Conservation (phyloP, 2,797 vertebrate genomes). For the Paramormyrops hopkinsi region DNA sequence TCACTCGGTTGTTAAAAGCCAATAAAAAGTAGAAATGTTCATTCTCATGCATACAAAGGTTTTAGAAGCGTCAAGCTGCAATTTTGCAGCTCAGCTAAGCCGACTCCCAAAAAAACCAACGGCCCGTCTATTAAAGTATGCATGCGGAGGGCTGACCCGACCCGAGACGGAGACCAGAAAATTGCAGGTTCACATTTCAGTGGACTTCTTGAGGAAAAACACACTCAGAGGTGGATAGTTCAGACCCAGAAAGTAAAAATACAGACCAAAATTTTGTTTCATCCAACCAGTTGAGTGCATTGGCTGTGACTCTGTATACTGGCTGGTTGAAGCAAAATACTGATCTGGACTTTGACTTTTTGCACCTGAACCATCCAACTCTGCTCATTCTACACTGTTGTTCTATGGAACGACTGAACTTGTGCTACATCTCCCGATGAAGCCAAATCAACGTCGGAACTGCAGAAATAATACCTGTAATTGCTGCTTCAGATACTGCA, state of each 20-base stretch:
- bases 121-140: background rate
- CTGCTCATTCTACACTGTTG: background rate
- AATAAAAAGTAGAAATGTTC: background rate
- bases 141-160: background rate
- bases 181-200: background rate
- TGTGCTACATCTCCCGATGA: background rate
- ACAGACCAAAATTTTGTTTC: background rate
- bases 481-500: background rate
- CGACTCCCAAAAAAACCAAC: background rate
- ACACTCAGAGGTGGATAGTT: background rate
- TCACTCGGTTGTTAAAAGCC: background rate
- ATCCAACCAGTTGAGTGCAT: background rate
- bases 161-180: background rate
- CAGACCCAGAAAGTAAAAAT: background rate
- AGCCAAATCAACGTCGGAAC: background rate
- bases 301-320: background rate
- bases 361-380: background rate
- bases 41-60: background rate
- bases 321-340: background rate
- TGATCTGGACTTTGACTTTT: background rate
- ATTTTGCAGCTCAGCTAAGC: background rate
- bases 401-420: background rate
- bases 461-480: background rate
- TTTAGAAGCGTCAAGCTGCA: background rate
- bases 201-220: background rate